Percentiles rank a stretch among this genome's conserved stretches.
phyloP scores from a whole-genome alignment of 2,797 vertebrate species.

The Catamblyrhynchus diadema region DNA sequence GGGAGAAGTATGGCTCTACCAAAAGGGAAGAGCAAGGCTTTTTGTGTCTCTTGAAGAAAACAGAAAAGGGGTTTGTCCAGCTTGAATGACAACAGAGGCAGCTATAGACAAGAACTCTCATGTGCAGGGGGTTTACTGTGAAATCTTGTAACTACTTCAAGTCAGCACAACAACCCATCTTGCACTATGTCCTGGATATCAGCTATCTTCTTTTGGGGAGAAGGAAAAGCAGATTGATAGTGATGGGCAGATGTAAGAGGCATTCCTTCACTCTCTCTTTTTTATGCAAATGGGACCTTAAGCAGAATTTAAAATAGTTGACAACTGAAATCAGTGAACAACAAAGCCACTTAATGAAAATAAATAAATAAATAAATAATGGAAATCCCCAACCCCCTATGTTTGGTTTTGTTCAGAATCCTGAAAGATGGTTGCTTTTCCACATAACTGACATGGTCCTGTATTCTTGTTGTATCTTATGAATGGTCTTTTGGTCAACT shows the following conservation, averaged over 20 bases:
- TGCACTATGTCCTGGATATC: neutral
- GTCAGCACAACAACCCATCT: neutral
- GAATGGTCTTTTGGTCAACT: neutral
- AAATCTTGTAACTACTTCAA: neutral
- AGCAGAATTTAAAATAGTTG: neutral
- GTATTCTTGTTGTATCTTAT: neutral
- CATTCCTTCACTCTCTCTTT: neutral
- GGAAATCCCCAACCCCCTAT: rapidly evolving
- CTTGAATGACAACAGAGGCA: neutral
- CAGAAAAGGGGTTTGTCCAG: neutral
- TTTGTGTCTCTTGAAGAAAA: neutral
- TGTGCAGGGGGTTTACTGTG: neutral
- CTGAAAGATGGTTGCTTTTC: neutral
- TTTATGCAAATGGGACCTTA: neutral
- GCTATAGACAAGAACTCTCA: neutral
- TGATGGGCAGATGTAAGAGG: neutral
- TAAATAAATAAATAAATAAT: neutral
- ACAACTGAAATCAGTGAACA: neutral
- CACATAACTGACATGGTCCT: neutral
- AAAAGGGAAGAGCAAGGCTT: neutral
- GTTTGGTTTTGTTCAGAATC: neutral
- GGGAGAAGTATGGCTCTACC: neutral
- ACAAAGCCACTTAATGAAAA: neutral
- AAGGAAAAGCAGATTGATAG: neutral
- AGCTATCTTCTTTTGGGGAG: neutral